Conservation (phyloP, 2,888 invertebrate species). For the Mechanitis mazaeus region DNA sequence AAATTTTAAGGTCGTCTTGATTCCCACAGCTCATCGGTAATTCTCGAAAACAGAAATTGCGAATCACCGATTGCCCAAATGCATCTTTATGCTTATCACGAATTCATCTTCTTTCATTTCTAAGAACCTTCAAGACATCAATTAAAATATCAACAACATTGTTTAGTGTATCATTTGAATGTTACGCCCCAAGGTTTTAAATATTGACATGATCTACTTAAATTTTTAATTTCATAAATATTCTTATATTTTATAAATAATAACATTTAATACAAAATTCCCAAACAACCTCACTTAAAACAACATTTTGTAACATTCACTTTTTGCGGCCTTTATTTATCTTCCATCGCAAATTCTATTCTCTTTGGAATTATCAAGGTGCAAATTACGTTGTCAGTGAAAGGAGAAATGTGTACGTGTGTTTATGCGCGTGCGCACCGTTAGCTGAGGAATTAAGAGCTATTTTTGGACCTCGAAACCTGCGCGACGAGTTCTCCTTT, state of each 20-base stretch:
- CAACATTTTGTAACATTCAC: slow-evolving; percentile 9
- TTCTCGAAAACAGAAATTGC: slow-evolving; percentile 30
- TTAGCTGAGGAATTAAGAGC: slow-evolving; percentile 44
- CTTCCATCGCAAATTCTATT: slow-evolving; percentile 32
- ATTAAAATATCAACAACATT: too few species aligned
- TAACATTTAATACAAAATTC: too few species aligned
- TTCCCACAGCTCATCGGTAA: slow-evolving; percentile 30
- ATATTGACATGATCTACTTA: too few species aligned
- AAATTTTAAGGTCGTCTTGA: slow-evolving; percentile 23
- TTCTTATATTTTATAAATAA: too few species aligned
- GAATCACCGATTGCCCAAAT: slow-evolving; percentile 29
- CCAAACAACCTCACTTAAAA: too few species aligned
- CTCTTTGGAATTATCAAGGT: slow-evolving; percentile 36
- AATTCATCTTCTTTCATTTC: neutral
- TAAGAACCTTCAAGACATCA: too few species aligned
- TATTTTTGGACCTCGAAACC: slow-evolving; percentile 64
- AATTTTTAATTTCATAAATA: too few species aligned
- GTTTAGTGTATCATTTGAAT: too few species aligned
- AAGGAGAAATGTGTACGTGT: slow-evolving; percentile 65
- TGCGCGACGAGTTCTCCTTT: slow-evolving; percentile 43
- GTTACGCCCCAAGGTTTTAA: too few species aligned
- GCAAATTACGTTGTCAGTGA: slow-evolving; percentile 50
- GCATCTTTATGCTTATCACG: neutral
- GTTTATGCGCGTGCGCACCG: slow-evolving; percentile 51
- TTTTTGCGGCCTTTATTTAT: slow-evolving; percentile 13